Base-by-base conservation (phyloP, 2,797 vertebrate genomes). In the Chaunax sp. region DNA sequence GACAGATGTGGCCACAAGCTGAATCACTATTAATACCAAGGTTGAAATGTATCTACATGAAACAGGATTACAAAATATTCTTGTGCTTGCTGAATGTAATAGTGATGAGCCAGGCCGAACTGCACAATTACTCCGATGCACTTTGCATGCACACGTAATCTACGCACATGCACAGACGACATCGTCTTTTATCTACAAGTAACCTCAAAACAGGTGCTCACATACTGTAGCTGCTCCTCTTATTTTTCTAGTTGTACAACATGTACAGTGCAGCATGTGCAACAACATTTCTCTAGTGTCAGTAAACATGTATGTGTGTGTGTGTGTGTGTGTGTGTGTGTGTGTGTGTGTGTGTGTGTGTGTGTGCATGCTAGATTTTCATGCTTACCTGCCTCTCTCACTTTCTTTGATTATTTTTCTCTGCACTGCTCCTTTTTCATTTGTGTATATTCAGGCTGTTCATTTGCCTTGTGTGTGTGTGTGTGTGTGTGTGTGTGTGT, bases 391-490 rank as follows among this genome's bases (percentile, higher is more conserved):
- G 55, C 49, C 26, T 63, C 58, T 49, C 47, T 62, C 54, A 19
- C 44, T 40, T 26, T 23, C 37, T 66, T 19, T 61, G 41, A 64
- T 56, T 25, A 64, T 70, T 43, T 71, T 78, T 69, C 41, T 56
- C 56, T 73, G 23, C 30, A 61, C 64, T 68, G 19, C 74, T 76
- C 22, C 46, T 59, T 78, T 58, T 78, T 69, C 44, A 69, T 73
- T 79, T 75, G 64, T 65, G 56, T 78, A 40, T 78, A 64, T 78
- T 64, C 61, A 38, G 16, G 46, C 60, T 78, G 38, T 81, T 72
- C 57, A 69, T 66, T 70, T 76, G 46, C 45, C n/a, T 53, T 13
- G 45, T 50, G 20, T 7, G 46, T 49, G 60, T 35, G 37, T 10
- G 47, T 51, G 26, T 8, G 20, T 25, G 52, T 52, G 63, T 35